Percentiles rank a stretch among this genome's conserved stretches.
Evolutionary conservation across 2,113 vertebrate genomes (phyloP).

Genomic region (Nibea albiflora): DNA sequence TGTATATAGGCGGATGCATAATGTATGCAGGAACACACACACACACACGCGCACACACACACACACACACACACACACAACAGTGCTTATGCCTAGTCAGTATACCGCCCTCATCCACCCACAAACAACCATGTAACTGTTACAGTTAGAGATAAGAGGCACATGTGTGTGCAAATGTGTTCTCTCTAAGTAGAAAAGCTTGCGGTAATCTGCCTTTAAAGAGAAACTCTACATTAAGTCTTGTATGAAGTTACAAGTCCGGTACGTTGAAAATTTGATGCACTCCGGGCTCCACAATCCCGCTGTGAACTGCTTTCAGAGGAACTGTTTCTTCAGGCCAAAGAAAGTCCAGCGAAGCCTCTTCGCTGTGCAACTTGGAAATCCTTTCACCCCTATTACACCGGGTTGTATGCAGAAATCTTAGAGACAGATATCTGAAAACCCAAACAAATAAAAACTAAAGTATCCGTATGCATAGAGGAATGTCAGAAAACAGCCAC

Average conservation of each 20-base stretch:
- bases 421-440: not conserved
- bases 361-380: not conserved
- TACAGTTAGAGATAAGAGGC: conserved; percentile 28
- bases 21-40: too few species aligned
- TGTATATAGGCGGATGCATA: too few species aligned
- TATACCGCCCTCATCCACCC: conserved; percentile 50
- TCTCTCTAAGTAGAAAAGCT: not conserved
- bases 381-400: not conserved
- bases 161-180: conserved; percentile 9
- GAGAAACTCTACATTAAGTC: not conserved
- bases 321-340: not conserved
- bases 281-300: not conserved
- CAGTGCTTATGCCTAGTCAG: conserved; percentile 28
- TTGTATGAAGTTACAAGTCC: not conserved
- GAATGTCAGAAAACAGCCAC: not conserved
- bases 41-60: too few species aligned
- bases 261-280: not conserved
- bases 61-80: conserved; percentile 12
- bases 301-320: not conserved
- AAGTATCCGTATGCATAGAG: not conserved
- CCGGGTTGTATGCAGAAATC: not conserved
- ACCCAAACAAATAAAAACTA: not conserved
- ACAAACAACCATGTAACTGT: conserved; percentile 22
- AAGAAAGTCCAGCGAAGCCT: not conserved
- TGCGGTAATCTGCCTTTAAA: conserved; percentile 11